These are phyloP conservation scores for Myrmophylax atrothorax DNA, from an alignment of 2,113 vertebrate species.

Conservation along the genomic window DNA sequence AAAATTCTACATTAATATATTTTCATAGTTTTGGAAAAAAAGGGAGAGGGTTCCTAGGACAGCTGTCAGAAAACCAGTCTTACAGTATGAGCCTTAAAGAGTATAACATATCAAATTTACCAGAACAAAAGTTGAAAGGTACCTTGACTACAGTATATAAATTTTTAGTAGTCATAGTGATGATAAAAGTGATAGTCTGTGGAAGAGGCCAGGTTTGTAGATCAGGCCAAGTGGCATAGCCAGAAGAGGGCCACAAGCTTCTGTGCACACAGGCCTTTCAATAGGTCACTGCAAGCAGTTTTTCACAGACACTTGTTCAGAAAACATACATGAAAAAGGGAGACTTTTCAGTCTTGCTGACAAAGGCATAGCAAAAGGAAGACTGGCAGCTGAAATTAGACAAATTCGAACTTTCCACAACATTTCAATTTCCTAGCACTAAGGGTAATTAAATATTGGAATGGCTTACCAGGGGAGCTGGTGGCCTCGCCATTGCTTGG, in stretches of 20 bases:
- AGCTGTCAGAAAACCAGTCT: conserved; percentile 54
- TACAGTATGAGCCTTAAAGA: conserved; percentile 47
- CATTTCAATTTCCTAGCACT: conserved; percentile 61
- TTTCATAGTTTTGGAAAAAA: neutral
- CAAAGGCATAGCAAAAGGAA: conserved; percentile 61
- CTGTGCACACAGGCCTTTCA: neutral
- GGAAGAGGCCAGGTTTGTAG: neutral
- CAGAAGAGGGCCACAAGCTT: neutral
- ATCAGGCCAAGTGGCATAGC: neutral
- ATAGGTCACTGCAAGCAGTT: neutral
- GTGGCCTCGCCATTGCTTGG: conserved; percentile 71
- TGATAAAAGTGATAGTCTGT: neutral
- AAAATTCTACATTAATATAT: neutral
- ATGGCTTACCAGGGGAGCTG: conserved; percentile 70
- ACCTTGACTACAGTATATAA: neutral
- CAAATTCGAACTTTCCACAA: conserved; percentile 49
- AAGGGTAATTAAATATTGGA: conserved; percentile 70
- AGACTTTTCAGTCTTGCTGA: conserved; percentile 21
- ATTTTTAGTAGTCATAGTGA: neutral
- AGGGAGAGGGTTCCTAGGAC: neutral
- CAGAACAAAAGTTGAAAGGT: neutral
- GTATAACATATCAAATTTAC: neutral
- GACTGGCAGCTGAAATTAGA: conserved; percentile 56
- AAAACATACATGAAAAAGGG: neutral
- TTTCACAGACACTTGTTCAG: neutral